Base-by-base conservation (phyloP, 1,140 invertebrate genomes). In the Ylistrum balloti region DNA sequence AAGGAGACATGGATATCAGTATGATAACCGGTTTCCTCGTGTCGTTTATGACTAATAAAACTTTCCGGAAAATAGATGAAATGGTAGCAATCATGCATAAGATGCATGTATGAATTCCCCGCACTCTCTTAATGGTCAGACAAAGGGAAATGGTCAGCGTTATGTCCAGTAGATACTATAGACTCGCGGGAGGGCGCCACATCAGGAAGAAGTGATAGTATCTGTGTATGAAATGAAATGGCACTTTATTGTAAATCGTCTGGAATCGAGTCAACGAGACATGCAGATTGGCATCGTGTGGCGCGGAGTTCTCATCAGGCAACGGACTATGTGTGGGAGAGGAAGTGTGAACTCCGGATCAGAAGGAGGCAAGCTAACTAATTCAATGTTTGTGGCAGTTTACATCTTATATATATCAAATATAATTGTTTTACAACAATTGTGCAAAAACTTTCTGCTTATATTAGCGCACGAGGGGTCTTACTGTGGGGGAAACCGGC, bases 201-300 rank as follows among this genome's bases (percentile, higher is more conserved):
- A 74, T 74, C 56, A 74, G 5, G n/a, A 74, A 28, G 17, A 74
- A 17, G 56, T 74, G 17, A 28, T 74, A 9, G 2, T 28, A 74
- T 74, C 56, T 28, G 22, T n/a, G n/a, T 74, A 28, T 74, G 56
- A 74, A 74, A 74, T 74, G 41, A 74, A 74, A 74, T 74, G n/a
- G n/a, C 56, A 74, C 15, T 74, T 74, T 74, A 74, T 74, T 28
- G 56, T n/a, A 9, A 28, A 5, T 74, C 56, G 22, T 28, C 22
- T 17, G 11, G 56, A 28, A 28, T 74, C 15, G 3, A 5, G 56
- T 5, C 56, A 28, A 28, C 56, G 7, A 5, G n/a, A 74, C n/a
- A 74, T 28, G 56, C 2, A 38, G 9, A 0, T 74, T 74, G 56
- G 56, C 56, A n/a, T 74, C 56, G 28, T 74, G 56, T 74, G 11